phyloP scores from a whole-genome alignment of 2,888 invertebrate genomes.

The Meloe dianella region DNA sequence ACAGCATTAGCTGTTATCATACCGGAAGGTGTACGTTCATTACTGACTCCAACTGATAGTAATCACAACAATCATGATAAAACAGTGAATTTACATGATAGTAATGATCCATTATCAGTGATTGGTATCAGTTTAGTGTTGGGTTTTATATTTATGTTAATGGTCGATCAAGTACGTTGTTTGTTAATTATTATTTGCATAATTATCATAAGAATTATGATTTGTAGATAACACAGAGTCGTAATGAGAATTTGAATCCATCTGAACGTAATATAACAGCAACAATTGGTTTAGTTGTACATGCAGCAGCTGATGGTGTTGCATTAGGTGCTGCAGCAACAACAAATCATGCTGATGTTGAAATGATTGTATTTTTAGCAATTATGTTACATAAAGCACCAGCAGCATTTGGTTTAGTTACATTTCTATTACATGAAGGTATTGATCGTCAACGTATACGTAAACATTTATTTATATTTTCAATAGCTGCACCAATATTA shows the following conservation, averaged over 20 bases:
- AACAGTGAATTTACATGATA: constrained; percentile 54
- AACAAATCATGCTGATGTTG: constrained; percentile 94
- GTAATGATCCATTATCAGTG: constrained; percentile 72
- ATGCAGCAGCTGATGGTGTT: constrained; percentile 98
- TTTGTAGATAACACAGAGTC: constrained; percentile 61
- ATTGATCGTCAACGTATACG: constrained; percentile 87
- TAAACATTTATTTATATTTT: constrained; percentile 89
- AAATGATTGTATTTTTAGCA: constrained; percentile 96
- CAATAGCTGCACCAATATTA: constrained; percentile 87
- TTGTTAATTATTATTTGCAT: too few relatives aligned
- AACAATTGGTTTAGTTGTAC: constrained; percentile 95
- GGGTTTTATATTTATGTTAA: constrained; percentile 97
- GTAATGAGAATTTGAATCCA: constrained; percentile 66
- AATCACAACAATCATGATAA: constrained; percentile 47
- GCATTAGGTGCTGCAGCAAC: constrained; percentile 98
- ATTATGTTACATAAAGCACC: constrained; percentile 99
- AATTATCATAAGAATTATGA: too few relatives aligned
- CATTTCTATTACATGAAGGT: constrained; percentile 95
- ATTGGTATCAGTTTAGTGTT: constrained; percentile 93
- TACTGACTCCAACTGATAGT: constrained; percentile 55
- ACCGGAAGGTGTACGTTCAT: constrained; percentile 94
- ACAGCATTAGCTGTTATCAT: constrained; percentile 98
- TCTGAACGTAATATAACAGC: constrained; percentile 85
- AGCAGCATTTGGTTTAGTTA: constrained; percentile 97
- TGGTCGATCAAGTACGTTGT: constrained; percentile 91